Percentiles rank a stretch among this genome's conserved stretches.
Evolutionary conservation across 2,888 invertebrate species (phyloP).

Genomic region (Aphodius sticticus): DNA sequence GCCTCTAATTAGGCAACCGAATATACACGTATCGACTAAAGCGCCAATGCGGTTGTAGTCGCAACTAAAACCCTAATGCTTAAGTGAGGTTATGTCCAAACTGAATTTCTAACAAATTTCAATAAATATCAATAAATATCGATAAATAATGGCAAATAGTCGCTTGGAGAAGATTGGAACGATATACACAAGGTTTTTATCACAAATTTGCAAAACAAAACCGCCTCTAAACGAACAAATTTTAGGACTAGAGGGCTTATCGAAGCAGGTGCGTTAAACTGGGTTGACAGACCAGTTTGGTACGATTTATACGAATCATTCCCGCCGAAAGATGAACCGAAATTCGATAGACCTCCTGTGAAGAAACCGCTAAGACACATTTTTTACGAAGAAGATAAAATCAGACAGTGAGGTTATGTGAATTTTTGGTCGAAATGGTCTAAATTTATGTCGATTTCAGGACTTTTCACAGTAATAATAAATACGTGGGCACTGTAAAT

Average conservation of each 20-base stretch:
- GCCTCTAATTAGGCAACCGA: no score
- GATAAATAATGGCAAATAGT: constrained; percentile 68
- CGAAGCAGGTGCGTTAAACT: constrained; percentile 78
- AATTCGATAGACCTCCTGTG: constrained; percentile 72
- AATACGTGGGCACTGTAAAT: constrained; percentile 65
- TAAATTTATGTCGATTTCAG: constrained; percentile 59
- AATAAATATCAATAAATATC: constrained; percentile 8
- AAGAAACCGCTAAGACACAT: constrained; percentile 71
- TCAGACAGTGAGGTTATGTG: constrained; percentile 67
- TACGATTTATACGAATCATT: constrained; percentile 89
- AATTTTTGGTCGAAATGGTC: neutral
- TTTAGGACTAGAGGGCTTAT: constrained; percentile 81
- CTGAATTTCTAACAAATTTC: neutral
- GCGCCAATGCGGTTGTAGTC: no score
- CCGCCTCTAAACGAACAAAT: constrained; percentile 33
- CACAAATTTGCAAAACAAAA: constrained; percentile 9
- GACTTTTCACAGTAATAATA: constrained; percentile 70
- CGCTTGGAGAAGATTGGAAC: constrained; percentile 78
- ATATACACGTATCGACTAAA: no score
- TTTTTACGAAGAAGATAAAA: constrained; percentile 83
- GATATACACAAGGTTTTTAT: constrained; percentile 70
- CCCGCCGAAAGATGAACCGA: constrained; percentile 87
- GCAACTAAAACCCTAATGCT: no score
- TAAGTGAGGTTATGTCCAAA: no score
- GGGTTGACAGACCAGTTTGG: constrained; percentile 91